Base-by-base conservation (phyloP, 1,140 invertebrate species). In the Anoplophora glabripennis region DNA sequence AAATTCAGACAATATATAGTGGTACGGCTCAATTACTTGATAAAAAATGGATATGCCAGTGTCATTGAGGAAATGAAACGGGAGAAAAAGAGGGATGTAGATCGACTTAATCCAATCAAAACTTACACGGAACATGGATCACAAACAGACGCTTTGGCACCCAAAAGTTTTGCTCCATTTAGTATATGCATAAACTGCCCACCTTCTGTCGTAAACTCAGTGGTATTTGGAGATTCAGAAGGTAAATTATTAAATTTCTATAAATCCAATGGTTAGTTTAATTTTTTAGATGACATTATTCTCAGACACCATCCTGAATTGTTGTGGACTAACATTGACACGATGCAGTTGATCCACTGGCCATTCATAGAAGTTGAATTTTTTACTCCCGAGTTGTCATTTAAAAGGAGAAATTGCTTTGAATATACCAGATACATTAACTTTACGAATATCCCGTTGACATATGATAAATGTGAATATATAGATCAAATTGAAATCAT, bases 1-100 rank as follows among this genome's bases (percentile, higher is more conserved):
- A 66, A 65, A 42, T 68, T 67, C 42, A n/a, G 45, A 1, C 57
- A 64, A 14, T 67, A 59, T 33, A 55, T 67, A 17, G 47, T 33
- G 4, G 28, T 63, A 28, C 63, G 61, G 41, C 47, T 67, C 37
- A 62, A 58, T 55, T 48, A 15, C 17, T 33, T 60, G 7, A 53
- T 60, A 12, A 47, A 44, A 12, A 53, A 49, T 28, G 52, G 52
- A 34, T 54, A 54, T 42, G 18, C 14, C 35, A 41, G 61, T 15
- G 44, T 15, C 2, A 54, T 61, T 1, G 49, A 53, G 4, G 38
- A 21, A 4, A 34, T 7, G 44, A 36, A 35, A 57, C 35, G 14
- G 42, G 17, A 51, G 44, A 45, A 4, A 1, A 21, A 34, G 28
- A n/a, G 53, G 33, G 44, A 36, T 8, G 11, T 1, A 4, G 18